phyloP scores from a whole-genome alignment of 1,140 invertebrate genomes.

The Calliopsis andreniformis region DNA sequence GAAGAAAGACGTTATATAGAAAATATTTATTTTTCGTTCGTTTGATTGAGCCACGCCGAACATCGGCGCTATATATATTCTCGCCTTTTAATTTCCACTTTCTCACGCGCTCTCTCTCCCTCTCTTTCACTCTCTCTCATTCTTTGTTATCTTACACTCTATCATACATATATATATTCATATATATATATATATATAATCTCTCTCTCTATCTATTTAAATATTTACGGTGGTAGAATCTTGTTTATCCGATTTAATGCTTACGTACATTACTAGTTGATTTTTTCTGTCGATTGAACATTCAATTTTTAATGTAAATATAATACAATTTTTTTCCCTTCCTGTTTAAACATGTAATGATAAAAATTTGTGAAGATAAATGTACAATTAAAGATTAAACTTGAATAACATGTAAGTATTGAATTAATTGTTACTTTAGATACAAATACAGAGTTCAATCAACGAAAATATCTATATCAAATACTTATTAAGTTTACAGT shows the following conservation, averaged over 20 bases:
- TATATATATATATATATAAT: constrained; percentile 36
- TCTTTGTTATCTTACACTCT: constrained; percentile 5
- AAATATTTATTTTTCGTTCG: constrained; percentile 79
- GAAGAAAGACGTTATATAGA: constrained; percentile 75
- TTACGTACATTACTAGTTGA: constrained; percentile 11
- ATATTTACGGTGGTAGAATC: constrained; percentile 40
- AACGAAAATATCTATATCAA: constrained; percentile 30
- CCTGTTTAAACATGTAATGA: neutral
- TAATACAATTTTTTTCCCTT: neutral
- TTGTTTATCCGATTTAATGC: constrained; percentile 7
- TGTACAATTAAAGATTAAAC: neutral
- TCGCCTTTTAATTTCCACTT: constrained; percentile 45
- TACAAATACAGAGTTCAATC: constrained; percentile 9
- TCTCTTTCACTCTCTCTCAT: neutral
- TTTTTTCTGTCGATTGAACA: constrained; percentile 20
- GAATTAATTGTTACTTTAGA: neutral
- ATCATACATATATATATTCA: constrained; percentile 1
- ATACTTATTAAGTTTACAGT: constrained; percentile 6
- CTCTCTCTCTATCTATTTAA: constrained; percentile 53
- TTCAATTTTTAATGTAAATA: constrained; percentile 12
- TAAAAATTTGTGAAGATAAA: neutral
- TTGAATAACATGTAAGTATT: neutral
- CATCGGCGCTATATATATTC: constrained; percentile 67
- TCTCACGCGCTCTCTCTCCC: neutral
- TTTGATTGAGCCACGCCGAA: constrained; percentile 67